phyloP scores from a whole-genome alignment of 2,113 vertebrate species.

The Emydocephalus ijimae region DNA sequence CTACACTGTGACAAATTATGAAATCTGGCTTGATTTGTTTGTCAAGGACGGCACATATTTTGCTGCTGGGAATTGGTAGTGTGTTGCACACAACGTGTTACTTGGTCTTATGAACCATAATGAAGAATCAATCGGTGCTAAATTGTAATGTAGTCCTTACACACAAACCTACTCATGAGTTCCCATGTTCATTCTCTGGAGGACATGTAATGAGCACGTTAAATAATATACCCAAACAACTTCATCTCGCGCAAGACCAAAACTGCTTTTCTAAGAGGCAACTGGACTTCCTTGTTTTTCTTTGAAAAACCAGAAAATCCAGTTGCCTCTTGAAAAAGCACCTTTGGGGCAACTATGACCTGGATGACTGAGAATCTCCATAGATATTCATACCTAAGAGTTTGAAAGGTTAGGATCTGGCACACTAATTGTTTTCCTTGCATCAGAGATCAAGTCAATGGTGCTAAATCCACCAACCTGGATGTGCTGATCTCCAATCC shows the following conservation, averaged over 20 bases:
- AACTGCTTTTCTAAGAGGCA: no score
- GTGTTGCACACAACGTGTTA: background rate
- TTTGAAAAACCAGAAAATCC: no score
- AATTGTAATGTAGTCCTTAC: background rate
- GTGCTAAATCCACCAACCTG: background rate
- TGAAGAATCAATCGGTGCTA: background rate
- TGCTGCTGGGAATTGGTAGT: background rate
- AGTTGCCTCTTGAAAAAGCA: no score
- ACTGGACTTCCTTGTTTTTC: no score
- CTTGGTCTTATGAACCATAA: background rate
- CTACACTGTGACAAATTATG: background rate
- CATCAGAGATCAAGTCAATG: background rate
- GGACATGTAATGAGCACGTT: background rate
- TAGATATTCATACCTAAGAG: background rate
- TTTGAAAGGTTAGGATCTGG: background rate
- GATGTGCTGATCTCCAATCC: background rate
- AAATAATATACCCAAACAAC: background rate
- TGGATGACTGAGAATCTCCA: no score
- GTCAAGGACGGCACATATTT: background rate
- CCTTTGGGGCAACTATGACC: no score
- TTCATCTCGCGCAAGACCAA: background rate
- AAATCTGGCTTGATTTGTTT: background rate
- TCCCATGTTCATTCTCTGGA: background rate
- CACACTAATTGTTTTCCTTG: background rate
- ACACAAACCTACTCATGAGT: background rate